Evolutionary conservation across 2,797 vertebrate genomes (phyloP), one percentile per base, ranked within the genome.

Genomic region (Falco rusticolus): DNA sequence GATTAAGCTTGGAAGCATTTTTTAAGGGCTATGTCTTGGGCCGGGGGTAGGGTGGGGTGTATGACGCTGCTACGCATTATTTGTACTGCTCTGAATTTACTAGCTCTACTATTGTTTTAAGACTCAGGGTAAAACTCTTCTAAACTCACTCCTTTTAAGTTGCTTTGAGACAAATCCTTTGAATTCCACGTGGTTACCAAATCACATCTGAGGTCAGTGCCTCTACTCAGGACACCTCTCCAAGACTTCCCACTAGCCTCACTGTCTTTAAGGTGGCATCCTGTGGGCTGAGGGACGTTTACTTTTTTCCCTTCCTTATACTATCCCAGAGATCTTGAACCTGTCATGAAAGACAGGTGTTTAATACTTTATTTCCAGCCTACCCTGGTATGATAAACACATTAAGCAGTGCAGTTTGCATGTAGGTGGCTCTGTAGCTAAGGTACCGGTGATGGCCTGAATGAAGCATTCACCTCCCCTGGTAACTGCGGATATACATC

Each of bases 271-370:
- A 83, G 24, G 18, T 28, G 47, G 33, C 3, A 3, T 72, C 53
- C 66, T 33, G 33, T 21, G 37, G 37, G 13, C 37, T 45, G 18
- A 15, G 43, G 16, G 80, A 65, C 12, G 29, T 87, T 79, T 85
- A 17, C 9, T 51, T 28, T 8, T 10, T 10, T 5, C 7, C 10
- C 3, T 1, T 2, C 2, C 3, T 54, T 21, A 53, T 14, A 0
- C 0, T 31, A 43, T 41, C 14, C 41, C 79, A 64, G 76, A 81
- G 28, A 22, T n/a, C 69, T 56, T 37, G 39, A 69, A 70, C 17
- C 33, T 84, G 51, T 34, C 29, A 5, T 53, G 69, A 89, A 94
- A 92, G 57, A 72, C 60, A 26, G 4, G 8, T 78, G 57, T 71
- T 72, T 60, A 39, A 47, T 34, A 85, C 64, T 22, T 22, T 33